Percentiles rank a stretch among this genome's conserved stretches.
Conservation (phyloP, 2,888 invertebrate genomes). For the Paralinhomoeus sp. region DNA sequence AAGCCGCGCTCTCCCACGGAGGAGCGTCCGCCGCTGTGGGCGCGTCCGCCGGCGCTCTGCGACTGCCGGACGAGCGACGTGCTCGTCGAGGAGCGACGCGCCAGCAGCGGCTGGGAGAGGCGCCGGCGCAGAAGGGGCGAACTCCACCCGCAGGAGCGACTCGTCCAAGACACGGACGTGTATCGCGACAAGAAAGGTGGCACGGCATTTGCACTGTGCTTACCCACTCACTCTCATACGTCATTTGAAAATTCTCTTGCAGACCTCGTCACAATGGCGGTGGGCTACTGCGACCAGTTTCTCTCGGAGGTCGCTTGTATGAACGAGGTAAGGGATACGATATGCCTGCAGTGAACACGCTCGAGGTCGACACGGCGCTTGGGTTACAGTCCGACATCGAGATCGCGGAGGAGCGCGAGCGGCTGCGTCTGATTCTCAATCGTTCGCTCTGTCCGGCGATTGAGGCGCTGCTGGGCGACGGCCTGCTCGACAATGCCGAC, state of each 20-base stretch:
- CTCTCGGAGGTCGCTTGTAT: background rate
- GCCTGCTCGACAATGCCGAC: constrained; percentile 46
- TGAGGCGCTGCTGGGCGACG: constrained; percentile 58
- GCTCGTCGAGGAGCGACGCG: constrained; percentile 1
- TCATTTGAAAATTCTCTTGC: background rate
- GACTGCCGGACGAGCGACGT: constrained; percentile 7
- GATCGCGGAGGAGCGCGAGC: background rate
- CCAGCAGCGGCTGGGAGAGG: background rate
- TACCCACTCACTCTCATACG: background rate
- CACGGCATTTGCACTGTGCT: too few relatives aligned
- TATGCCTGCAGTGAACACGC: too few relatives aligned
- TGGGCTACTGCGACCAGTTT: background rate
- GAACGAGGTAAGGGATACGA: too few relatives aligned
- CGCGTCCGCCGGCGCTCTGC: constrained; percentile 3
- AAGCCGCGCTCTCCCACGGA: constrained; percentile 6
- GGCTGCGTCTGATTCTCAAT: background rate
- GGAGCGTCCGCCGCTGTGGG: constrained; percentile 6
- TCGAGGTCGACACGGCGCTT: too few relatives aligned
- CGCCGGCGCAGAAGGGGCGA: background rate
- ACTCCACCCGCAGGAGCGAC: background rate
- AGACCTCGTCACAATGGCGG: background rate
- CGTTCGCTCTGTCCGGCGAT: constrained; percentile 50
- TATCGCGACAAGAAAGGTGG: background rate
- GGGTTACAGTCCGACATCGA: too few relatives aligned
- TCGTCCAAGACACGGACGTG: background rate